A percentile compares a stretch with the other conserved stretches of the same genome.
Conservation (phyloP, 2,888 invertebrate species). For the Andrena haemorrhoa region DNA sequence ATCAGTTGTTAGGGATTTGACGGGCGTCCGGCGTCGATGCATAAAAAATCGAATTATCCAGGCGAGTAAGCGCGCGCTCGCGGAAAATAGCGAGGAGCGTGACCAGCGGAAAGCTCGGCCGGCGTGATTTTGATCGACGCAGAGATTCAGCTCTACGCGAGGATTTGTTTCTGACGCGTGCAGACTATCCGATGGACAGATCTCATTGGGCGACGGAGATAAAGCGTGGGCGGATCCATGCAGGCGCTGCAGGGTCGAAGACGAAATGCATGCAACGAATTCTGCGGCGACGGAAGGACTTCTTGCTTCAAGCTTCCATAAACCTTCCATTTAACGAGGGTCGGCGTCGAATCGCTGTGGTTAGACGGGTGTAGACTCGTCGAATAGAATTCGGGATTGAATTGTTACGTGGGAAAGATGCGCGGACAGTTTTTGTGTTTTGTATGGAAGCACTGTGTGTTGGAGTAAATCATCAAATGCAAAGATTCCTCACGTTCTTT, state of each 20-base stretch:
- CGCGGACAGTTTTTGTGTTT: no score
- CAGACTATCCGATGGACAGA: neutral
- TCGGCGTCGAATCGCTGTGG: no score
- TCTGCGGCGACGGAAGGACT: no score
- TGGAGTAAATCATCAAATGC: neutral
- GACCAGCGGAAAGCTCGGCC: neutral
- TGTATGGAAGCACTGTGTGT: no score
- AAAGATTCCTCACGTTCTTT: neutral
- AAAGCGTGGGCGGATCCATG: neutral
- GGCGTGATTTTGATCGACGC: slow-evolving; percentile 11
- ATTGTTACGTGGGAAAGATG: no score
- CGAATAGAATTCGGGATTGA: no score
- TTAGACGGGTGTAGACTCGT: no score
- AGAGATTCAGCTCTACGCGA: neutral
- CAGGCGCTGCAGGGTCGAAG: neutral
- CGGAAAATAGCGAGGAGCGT: slow-evolving; percentile 15
- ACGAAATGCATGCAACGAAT: no score
- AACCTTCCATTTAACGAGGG: no score
- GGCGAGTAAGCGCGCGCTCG: neutral
- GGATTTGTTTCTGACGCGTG: slow-evolving; percentile 8
- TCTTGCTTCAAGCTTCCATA: no score
- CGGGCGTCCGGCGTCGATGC: slow-evolving; percentile 14
- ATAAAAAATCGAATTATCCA: slow-evolving; percentile 50
- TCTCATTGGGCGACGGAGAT: neutral
- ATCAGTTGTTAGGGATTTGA: slow-evolving; percentile 40